Evolutionary conservation across 2,113 vertebrate species (phyloP).

Genomic region (Probosciger aterrimus): DNA sequence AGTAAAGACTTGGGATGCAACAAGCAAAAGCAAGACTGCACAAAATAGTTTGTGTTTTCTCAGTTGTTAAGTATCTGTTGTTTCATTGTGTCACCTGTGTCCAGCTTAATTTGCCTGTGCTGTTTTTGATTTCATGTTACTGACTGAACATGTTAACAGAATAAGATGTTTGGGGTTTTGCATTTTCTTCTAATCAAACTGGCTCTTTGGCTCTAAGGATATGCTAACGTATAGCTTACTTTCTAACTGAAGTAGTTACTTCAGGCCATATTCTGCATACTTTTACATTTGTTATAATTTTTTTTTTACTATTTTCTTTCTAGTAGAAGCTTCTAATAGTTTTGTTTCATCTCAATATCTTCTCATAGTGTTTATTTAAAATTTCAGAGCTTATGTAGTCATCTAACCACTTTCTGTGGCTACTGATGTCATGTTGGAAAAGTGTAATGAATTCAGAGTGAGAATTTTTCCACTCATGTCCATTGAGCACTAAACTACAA

Average conservation of each 20-base stretch:
- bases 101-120: not conserved
- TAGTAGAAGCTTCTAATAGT: not conserved
- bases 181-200: not conserved
- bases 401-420: not conserved
- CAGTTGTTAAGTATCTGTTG: not conserved
- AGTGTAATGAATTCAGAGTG: not conserved
- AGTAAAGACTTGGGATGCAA: not conserved
- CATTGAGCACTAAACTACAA: not conserved
- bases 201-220: not conserved
- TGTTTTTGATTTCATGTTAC: not conserved
- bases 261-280: not conserved
- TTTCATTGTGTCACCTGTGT: not conserved
- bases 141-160: not conserved
- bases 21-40: not conserved
- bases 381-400: not conserved
- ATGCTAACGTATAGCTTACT: not conserved
- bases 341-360: not conserved
- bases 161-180: not conserved
- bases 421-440: not conserved
- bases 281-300: not conserved
- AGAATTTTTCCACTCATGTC: not conserved
- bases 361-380: not conserved
- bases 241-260: not conserved
- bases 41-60: not conserved
- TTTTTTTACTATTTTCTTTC: not conserved